A percentile compares a stretch with the other conserved stretches of the same genome.
Evolutionary conservation across 2,113 vertebrate species (phyloP).

Genomic region (Halichoerus grypus): DNA sequence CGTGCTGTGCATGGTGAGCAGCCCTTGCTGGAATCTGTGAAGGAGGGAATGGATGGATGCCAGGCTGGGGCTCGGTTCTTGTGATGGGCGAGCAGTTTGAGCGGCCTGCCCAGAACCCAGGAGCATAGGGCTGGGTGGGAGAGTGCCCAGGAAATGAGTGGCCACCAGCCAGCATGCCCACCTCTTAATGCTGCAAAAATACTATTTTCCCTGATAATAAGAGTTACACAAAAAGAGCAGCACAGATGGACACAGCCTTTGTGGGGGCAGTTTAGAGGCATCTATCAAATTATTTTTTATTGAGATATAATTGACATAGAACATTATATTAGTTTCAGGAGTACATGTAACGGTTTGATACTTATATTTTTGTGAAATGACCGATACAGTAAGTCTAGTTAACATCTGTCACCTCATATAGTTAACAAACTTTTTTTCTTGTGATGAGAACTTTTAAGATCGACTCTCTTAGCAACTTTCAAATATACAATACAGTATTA

Average conservation of each 20-base stretch:
- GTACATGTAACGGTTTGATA: background rate
- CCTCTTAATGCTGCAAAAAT: background rate
- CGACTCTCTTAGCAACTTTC: background rate
- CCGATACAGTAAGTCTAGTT: background rate
- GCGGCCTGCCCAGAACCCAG: fast-evolving
- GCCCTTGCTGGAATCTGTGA: background rate
- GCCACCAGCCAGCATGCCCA: background rate
- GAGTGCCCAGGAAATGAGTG: background rate
- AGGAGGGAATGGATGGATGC: background rate
- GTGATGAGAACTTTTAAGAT: background rate
- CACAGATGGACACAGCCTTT: no score
- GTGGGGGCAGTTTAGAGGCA: background rate
- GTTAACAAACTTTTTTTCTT: background rate
- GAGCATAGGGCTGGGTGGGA: background rate
- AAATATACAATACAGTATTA: background rate
- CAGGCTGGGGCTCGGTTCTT: background rate
- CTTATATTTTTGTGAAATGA: background rate
- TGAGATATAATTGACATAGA: background rate
- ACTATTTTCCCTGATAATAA: background rate
- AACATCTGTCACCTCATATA: background rate
- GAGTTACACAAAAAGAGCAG: background rate
- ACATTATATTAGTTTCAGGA: background rate
- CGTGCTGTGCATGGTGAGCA: no score
- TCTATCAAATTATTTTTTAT: background rate
- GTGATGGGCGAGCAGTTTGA: background rate